Evolutionary conservation across 2,113 vertebrate species (phyloP).

Genomic region (Phainopepla nitens): DNA sequence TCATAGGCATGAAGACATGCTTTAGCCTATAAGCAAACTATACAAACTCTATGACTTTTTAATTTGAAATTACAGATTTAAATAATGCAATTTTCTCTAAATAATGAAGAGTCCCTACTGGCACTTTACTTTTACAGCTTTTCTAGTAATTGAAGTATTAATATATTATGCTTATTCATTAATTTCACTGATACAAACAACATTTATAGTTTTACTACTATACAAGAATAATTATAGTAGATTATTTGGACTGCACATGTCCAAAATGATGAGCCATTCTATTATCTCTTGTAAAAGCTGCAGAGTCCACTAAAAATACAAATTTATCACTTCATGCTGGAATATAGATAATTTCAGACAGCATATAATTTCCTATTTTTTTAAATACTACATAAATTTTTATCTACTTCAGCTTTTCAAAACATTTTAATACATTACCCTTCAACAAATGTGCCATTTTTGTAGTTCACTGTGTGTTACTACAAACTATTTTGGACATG

Average conservation of each 20-base stretch:
- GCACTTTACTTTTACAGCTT: conserved; percentile 21
- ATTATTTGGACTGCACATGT: neutral
- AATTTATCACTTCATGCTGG: neutral
- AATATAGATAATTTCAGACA: neutral
- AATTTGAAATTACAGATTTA: neutral
- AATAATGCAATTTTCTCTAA: neutral
- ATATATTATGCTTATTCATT: neutral
- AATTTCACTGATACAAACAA: neutral
- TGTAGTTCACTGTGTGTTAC: neutral
- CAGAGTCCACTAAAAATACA: neutral
- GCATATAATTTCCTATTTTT: neutral
- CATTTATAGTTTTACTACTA: neutral
- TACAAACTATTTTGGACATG: neutral
- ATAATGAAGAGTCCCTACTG: neutral
- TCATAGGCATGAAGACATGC: neutral
- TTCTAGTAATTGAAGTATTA: neutral
- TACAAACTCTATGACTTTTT: neutral
- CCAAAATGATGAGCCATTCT: neutral
- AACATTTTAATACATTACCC: neutral
- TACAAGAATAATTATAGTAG: neutral
- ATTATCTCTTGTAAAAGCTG: neutral
- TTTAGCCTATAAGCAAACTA: neutral
- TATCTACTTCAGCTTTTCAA: neutral
- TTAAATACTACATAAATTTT: neutral
- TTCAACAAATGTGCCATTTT: neutral